phyloP scores from a whole-genome alignment of 1,140 invertebrate genomes.

The Chironomus striatipennis region DNA sequence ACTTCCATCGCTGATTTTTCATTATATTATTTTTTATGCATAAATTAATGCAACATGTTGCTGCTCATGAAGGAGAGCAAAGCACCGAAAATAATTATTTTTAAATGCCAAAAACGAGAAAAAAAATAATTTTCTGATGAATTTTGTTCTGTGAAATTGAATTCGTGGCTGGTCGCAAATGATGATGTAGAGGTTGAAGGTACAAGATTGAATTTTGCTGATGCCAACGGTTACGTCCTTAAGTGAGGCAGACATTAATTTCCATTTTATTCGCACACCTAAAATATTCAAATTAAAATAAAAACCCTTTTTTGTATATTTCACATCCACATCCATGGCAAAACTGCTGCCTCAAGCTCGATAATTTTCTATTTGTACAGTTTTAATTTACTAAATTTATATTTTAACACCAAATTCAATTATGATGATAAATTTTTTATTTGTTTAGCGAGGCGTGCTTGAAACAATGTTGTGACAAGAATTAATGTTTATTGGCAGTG shows the following conservation, averaged over 20 bases:
- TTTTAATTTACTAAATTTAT: not conserved
- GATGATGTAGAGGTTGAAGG: too few relatives aligned
- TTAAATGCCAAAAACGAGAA: not conserved
- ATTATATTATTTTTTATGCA: not conserved
- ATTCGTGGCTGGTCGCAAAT: not conserved
- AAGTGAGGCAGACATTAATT: too few relatives aligned
- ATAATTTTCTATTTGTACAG: not conserved
- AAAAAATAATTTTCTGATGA: too few relatives aligned
- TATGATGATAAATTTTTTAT: constrained; percentile 3
- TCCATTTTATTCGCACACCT: too few relatives aligned
- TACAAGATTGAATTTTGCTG: too few relatives aligned
- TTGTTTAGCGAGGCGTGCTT: not conserved
- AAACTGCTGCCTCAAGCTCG: not conserved
- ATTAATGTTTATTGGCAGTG: too few relatives aligned
- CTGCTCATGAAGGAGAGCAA: not conserved
- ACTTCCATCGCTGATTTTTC: not conserved
- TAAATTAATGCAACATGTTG: constrained; percentile 14
- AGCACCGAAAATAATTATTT: not conserved
- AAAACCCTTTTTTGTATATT: not conserved
- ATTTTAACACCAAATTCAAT: not conserved
- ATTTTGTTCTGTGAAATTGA: not conserved
- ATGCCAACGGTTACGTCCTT: too few relatives aligned
- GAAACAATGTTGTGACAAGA: not conserved
- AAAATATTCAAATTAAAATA: too few relatives aligned
- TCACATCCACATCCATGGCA: not conserved